These are phyloP conservation scores for Poecilia latipinna DNA, from an alignment of 2,113 vertebrate species.

Conservation along the genomic window DNA sequence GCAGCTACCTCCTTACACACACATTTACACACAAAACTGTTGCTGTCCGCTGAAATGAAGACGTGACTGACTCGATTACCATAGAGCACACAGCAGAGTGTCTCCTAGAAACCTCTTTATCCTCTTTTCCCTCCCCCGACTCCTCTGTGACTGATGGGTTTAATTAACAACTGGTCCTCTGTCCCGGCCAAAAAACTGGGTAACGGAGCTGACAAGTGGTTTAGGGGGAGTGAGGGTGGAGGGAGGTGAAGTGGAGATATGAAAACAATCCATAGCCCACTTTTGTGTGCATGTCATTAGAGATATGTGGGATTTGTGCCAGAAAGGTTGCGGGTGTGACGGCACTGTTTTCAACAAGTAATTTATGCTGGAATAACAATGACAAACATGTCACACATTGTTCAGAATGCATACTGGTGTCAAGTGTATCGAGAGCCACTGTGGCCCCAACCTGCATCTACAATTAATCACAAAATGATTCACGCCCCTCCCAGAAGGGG, in stretches of 20 bases:
- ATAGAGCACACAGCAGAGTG: constrained; percentile 20
- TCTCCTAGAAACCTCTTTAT: constrained; percentile 2
- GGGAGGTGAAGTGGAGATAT: constrained; percentile 7
- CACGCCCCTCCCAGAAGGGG: too few relatives aligned
- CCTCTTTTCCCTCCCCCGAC: background rate
- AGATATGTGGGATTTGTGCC: constrained; percentile 45
- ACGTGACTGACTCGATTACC: constrained; percentile 34
- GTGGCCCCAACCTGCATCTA: too few relatives aligned
- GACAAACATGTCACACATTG: constrained; percentile 49
- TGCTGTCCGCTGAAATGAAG: constrained; percentile 44
- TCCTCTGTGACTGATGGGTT: constrained; percentile 64
- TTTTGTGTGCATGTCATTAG: constrained; percentile 65
- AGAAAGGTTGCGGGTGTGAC: constrained; percentile 29
- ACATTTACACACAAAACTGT: constrained; percentile 26
- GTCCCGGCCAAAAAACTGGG: constrained; percentile 49
- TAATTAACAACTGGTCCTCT: constrained; percentile 69
- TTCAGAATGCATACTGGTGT: constrained; percentile 24
- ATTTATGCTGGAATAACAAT: constrained; percentile 49
- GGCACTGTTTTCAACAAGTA: constrained; percentile 26
- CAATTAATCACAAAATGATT: too few relatives aligned
- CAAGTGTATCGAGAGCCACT: background rate
- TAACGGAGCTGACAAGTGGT: constrained; percentile 38
- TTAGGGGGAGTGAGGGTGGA: background rate
- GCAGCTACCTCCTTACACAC: constrained; percentile 4
- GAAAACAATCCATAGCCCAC: constrained; percentile 73